Base-by-base conservation (phyloP, 2,888 invertebrate genomes). In the Aleiodes leptofemur region DNA sequence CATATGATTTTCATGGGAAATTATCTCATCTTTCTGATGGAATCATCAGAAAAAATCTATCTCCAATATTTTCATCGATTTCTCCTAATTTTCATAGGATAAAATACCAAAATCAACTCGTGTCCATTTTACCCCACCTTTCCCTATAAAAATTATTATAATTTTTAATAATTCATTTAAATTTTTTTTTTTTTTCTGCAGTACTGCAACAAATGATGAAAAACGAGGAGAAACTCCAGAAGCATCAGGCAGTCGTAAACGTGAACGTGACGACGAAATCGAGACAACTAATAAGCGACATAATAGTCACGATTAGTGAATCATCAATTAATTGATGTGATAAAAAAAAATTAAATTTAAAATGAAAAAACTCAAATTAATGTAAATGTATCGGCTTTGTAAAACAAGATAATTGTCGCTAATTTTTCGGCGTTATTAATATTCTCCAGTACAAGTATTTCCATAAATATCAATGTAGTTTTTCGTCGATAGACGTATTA, bases 221-320 rank as follows among this genome's bases (percentile, higher is more conserved):
- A 51, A 38, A 29, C 77, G 38, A 56, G 78, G 64, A 53, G 69
- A 74, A 53, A 56, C 81, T n/a, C 61, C 76, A 8, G 74, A 69
- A 59, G 76, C 80, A 53, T 69, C 78, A 9, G 78, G 81, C 23
- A 84, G 78, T 51, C 82, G 86, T 68, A 88, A 88, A 80, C 87
- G 87, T 31, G 86, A 87, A 73, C 86, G 80, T 73, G 86, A 83
- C 59, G 85, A 86, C 8, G 84, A 83, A 43, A 70, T 74, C 48
- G 83, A 86, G 77, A 79, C 77, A 71, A 83, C 75, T 72, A 84
- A 83, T 78, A 87, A 87, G 77, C 86, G 87, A 77, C 85, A 82
- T 72, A 76, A 82, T 84, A 84, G 82, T 82, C 80, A 83, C 77
- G 79, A 81, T 81, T 81, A 84, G 82, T 82, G 43, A 76, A 72